Evolutionary conservation across 2,113 vertebrate genomes (phyloP), one percentile per base, ranked within the genome.

Genomic region (Aphyosemion australe): DNA sequence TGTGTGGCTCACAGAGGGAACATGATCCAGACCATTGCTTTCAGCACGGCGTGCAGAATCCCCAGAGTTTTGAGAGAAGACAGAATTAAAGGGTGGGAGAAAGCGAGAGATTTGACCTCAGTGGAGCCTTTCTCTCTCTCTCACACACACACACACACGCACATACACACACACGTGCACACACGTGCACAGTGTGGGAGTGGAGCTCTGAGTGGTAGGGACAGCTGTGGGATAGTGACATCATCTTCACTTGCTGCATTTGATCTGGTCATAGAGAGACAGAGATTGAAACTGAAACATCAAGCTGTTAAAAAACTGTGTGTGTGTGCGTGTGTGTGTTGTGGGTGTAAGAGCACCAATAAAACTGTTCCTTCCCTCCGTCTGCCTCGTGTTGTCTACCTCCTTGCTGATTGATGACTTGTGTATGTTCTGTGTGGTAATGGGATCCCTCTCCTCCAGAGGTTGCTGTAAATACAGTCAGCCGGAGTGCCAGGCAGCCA

Each of bases 171-270:
- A 32, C 32, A 32, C 32, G 7, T 7, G 7, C 34, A 7, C 34
- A 37, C 9, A 8, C 34, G 9, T 61, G 61, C 21, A 32, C 19
- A 46, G 45, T 49, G 52, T 13, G 18, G 37, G 57, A 46, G 57
- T 60, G 62, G 6, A 50, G 50, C 54, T 31, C 69, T 90, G 87
- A 90, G 78, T 77, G 74, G 69, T 80, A 8, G 61, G 62, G 87
- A 90, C 89, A 90, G 89, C 89, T 90, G 87, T 71, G 78, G 84
- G 75, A 80, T 71, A 76, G 79, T 90, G 87, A 90, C 89, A 88
- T 90, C 89, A 90, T 86, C 74, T 82, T 72, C 45, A 58, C 60
- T 79, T 84, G 81, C 86, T 52, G 57, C 67, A 73, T 87, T 88
- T 87, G 85, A 88, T 89, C 83, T 71, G 71, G 69, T 73, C 69